Evolutionary conservation across 2,113 vertebrate genomes (phyloP), one percentile per base, ranked within the genome.

Genomic region (Pelusios castaneus): DNA sequence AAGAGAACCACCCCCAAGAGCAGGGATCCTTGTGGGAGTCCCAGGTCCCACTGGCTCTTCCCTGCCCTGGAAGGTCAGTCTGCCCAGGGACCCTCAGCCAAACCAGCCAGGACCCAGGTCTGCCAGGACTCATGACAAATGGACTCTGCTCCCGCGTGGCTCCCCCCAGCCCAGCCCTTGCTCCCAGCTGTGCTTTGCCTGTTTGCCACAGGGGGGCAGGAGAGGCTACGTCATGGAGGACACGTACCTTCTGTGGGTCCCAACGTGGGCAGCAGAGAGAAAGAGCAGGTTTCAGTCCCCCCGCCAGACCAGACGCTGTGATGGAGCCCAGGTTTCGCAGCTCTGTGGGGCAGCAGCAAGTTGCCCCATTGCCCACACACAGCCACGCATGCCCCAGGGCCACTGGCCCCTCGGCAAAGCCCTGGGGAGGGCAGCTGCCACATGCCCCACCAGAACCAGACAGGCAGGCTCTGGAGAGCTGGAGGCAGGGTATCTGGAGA

Each of bases 171-270:
- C 60, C 67, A 43, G 56, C 81, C 85, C 94, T 82, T 43, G 84
- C 1, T 41, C 86, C 38, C 14, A 3, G 1, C 1, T 80, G 34
- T 21, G 9, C 60, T 63, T 63, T 63, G 58, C 52, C 4, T 1
- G 2, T 27, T 45, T 87, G 31, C 38, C 55, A 13, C 70, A 25
- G 17, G 12, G 56, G 47, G 87, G 73, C 16, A 87, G 41, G 47
- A 49, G 12, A 49, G 76, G 78, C 5, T 85, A 4, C 0, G 0
- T 31, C 22, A 8, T 25, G 4, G 27, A 0, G 1, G 47, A 24
- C 19, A 91, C 95, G 8, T 96, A 98, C 98, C 98, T 98, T 98
- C 98, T 98, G 96, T 31, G n/a, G 41, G 67, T 96, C 80, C 97
- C 97, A 88, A 34, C 0, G 63, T 67, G 58, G 29, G 94, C 67